Evolutionary conservation across 2,888 invertebrate species (phyloP).

Genomic region (Dolichomitus sp.): DNA sequence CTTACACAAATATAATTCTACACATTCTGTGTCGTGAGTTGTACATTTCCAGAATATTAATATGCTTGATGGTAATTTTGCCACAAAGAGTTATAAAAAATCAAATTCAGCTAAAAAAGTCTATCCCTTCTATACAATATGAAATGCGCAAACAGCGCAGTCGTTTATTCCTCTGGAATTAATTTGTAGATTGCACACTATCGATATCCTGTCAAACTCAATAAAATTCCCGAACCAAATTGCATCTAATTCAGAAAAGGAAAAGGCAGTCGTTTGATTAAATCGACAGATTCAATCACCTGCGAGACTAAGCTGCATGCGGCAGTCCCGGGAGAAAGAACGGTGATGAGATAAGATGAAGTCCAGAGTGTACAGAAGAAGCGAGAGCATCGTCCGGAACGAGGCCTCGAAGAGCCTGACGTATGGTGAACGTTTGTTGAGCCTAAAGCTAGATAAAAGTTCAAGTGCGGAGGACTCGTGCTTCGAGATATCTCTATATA

Average conservation of each 20-base stretch:
- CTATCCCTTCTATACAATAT: no score
- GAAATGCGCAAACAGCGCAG: no score
- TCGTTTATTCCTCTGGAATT: no score
- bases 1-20: no score
- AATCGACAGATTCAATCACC: conserved; percentile 52
- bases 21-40: no score
- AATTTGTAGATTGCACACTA: not conserved
- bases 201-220: not conserved
- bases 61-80: no score
- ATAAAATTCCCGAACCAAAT: conserved; percentile 6
- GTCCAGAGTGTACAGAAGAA: not conserved
- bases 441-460: conserved; percentile 41
- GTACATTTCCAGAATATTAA: no score
- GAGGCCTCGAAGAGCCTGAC: conserved; percentile 8
- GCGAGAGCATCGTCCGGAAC: conserved; percentile 28
- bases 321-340: not conserved
- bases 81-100: no score
- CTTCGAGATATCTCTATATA: conserved; percentile 37
- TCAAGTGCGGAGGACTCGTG: conserved; percentile 30
- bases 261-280: conserved; percentile 7
- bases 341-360: not conserved
- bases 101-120: no score
- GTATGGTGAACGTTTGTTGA: conserved; percentile 35
- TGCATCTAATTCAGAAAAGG: conserved; percentile 1
- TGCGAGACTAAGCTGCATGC: conserved; percentile 33